A percentile compares a stretch with the other conserved stretches of the same genome.
These are phyloP conservation scores for Parapristionchus giblindavisi DNA, from an alignment of 2,888 invertebrate genomes.

Conservation along the genomic window DNA sequence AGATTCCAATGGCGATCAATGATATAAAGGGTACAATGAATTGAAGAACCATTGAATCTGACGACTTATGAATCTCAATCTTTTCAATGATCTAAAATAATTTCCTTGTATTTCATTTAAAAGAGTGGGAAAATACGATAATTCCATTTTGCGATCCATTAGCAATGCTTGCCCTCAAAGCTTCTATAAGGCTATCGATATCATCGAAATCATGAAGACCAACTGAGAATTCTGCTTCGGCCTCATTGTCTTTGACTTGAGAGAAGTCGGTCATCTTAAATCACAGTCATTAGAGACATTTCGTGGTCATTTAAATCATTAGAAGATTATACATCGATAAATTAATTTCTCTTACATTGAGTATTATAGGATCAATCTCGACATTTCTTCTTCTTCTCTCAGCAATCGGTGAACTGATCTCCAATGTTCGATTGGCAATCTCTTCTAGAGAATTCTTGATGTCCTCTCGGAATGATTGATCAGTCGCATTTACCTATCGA, in stretches of 20 bases:
- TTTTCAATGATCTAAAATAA: slow-evolving; percentile 26
- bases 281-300: neutral
- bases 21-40: neutral
- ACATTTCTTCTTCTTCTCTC: slow-evolving; percentile 32
- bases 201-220: slow-evolving; percentile 32
- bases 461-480: neutral
- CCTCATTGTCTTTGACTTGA: slow-evolving; percentile 10
- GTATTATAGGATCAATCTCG: slow-evolving; percentile 24
- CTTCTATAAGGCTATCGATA: slow-evolving; percentile 31
- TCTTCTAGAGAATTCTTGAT: neutral
- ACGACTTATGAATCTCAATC: neutral
- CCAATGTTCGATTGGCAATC: slow-evolving; percentile 33
- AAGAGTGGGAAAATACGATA: neutral
- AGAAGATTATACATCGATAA: too few relatives aligned
- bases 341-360: slow-evolving; percentile 34
- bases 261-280: slow-evolving; percentile 14
- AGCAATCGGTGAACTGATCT: neutral
- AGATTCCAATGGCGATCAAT: neutral
- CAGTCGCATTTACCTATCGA: slow-evolving; percentile 6
- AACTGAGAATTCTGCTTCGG: slow-evolving; percentile 14
- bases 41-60: neutral
- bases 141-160: slow-evolving; percentile 20
- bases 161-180: slow-evolving; percentile 19
- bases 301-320: too few relatives aligned
- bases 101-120: neutral